Base-by-base conservation (phyloP, 2,113 vertebrate genomes). In the Hipposideros armiger region DNA sequence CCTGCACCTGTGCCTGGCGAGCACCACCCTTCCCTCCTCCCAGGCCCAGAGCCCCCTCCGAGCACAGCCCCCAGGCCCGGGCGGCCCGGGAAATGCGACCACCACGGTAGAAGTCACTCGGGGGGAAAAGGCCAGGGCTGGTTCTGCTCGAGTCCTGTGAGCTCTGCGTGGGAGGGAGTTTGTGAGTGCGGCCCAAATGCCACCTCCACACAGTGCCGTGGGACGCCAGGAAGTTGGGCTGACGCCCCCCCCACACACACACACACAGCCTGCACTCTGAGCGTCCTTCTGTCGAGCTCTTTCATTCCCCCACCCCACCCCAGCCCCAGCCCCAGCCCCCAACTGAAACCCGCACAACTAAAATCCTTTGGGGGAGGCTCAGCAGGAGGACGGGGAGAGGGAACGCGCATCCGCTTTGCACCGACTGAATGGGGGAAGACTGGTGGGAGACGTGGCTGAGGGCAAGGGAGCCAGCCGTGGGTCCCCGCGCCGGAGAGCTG, bases 101-200 rank as follows among this genome's bases (percentile, higher is more conserved):
- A 30, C 72, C 73, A 7, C 66, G 1, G 66, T 28, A 5, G 40
- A 72, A 83, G 80, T 26, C 80, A 7, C 64, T 45, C 30, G 52
- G 73, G 95, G 80, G 14, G 50, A 11, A 17, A 20, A 77, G 45
- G 91, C 81, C 77, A 30, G 89, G 74, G 86, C 87, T 17, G 78
- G 52, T 74, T 40, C 50, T 26, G 81, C 94, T 20, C 6, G 76
- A 30, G 95, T 52, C 69, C 91, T 87, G 96, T 96, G 95, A 96
- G 94, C 95, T 80, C 78, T 40, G 96, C 95, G 90, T 89, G 95
- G 97, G 97, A 91, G 92, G 91, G 90, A 97, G 95, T 64, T 58
- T 6, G 90, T 11, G 91, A 80, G 95, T 40, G 20, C 7, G 24
- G 70, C 95, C 97, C 81, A 13, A 36, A 66, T 2, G 91, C 95